Conservation (phyloP, 92 coral and sea anemone genomes). For the Actinostola sp. region DNA sequence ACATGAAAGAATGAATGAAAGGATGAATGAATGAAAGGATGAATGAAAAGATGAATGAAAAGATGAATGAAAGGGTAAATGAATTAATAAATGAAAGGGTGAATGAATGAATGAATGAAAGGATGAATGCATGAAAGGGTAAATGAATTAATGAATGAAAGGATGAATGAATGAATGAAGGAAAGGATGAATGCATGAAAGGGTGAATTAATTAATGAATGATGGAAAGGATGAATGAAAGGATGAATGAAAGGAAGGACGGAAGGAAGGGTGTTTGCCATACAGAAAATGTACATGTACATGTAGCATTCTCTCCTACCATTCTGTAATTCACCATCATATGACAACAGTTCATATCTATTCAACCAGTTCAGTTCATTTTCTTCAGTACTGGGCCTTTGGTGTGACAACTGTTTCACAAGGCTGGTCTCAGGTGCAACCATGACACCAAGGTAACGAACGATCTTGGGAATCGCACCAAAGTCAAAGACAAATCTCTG, state of each 20-base stretch:
- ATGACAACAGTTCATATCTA: slow-evolving; percentile 68
- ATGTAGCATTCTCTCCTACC: not conserved
- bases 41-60: not conserved
- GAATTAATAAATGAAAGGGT: not conserved
- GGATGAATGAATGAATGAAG: too few relatives aligned
- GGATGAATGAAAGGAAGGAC: too few relatives aligned
- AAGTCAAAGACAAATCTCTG: slow-evolving; percentile 89
- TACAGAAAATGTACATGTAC: too few relatives aligned
- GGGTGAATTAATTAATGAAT: too few relatives aligned
- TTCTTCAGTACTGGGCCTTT: slow-evolving; percentile 65
- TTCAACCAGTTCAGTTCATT: slow-evolving; percentile 84
- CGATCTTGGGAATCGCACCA: slow-evolving; percentile 64
- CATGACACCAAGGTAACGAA: slow-evolving; percentile 81
- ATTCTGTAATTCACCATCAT: slow-evolving; percentile 46
- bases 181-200: too few relatives aligned
- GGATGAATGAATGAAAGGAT: not conserved
- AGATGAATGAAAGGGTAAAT: not conserved
- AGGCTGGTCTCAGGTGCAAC: slow-evolving; percentile 89
- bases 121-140: too few relatives aligned
- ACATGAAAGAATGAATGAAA: not conserved
- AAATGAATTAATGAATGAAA: too few relatives aligned
- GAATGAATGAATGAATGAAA: too few relatives aligned
- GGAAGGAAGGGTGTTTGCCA: too few relatives aligned
- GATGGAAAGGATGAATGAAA: too few relatives aligned
- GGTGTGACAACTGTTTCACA: slow-evolving; percentile 51